Base-by-base conservation (phyloP, 2,888 invertebrate species). In the Graphium colonna region DNA sequence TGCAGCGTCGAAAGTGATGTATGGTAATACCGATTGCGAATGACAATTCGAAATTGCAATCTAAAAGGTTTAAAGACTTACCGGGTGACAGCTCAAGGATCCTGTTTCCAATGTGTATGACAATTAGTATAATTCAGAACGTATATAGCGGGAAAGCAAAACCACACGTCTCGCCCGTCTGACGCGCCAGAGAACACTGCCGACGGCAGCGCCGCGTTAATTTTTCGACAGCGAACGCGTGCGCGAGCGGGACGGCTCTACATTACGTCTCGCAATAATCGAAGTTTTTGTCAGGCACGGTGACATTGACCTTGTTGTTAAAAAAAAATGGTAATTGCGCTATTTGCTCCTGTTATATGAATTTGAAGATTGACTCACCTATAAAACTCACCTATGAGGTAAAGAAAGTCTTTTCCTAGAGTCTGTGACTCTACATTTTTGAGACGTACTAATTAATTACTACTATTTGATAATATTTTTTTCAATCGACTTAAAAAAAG, bases 171-270 rank as follows among this genome's bases (percentile, higher is more conserved):
- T 3, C 3, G 15, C 16, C 18, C 31, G 26, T 13, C 8, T 17
- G 42, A 13, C 21, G 5, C 26, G 15, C 42, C 21, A 39, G 52
- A 21, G 41, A 18, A 9, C 41, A 46, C 46, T 52, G 47, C 40
- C 46, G 26, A 3, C 26, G 39, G 9, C 15, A 12, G 41, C 28
- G 47, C 40, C 31, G 10, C 52, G 18, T 13, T 15, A 39, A 42
- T 50, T 31, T 15, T 26, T 51, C 28, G 21, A 15, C 21, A 17
- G 21, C 33, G 3, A 12, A 18, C 9, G 38, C 18, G 18, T 1
- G 52, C 42, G 42, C 42, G 52, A 52, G 47, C 9, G 52, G 43
- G 26, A 15, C 12, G 13, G 21, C 47, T 52, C 38, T 48, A 42
- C 28, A 38, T 12, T 28, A 31, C n/a, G 18, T 31, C 31, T 15